Percentiles rank a stretch among this genome's conserved stretches.
Evolutionary conservation across 2,888 invertebrate species (phyloP).

Genomic region (Pomacea canaliculata): DNA sequence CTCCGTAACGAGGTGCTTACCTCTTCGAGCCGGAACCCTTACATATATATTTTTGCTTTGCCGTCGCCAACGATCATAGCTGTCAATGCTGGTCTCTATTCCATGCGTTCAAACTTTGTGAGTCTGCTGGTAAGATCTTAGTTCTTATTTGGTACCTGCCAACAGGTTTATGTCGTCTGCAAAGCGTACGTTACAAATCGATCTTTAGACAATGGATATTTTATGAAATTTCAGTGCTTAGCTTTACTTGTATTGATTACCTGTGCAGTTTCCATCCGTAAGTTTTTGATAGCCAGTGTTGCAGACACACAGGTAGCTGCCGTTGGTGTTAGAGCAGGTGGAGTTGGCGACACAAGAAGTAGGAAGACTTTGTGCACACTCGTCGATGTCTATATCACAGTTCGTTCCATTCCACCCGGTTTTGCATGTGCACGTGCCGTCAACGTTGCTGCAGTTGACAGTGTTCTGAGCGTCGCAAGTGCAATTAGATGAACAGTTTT

Average conservation of each 20-base stretch:
- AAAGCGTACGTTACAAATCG: background rate
- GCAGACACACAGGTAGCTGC: slow-evolving; percentile 14
- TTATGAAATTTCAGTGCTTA: too few species aligned
- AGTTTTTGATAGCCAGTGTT: background rate
- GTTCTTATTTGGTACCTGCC: background rate
- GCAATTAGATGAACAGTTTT: background rate
- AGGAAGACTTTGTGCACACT: background rate
- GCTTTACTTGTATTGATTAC: background rate
- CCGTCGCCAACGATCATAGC: too few species aligned
- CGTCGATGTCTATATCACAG: background rate
- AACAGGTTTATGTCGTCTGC: background rate
- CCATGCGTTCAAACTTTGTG: too few species aligned
- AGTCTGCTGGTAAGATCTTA: background rate
- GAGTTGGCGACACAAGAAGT: background rate
- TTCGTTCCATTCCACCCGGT: background rate
- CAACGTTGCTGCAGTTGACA: background rate
- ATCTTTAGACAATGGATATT: background rate
- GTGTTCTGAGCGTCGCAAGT: background rate
- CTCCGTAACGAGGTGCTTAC: too few species aligned
- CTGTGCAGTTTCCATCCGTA: background rate
- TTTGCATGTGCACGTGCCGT: background rate
- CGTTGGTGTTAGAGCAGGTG: background rate
- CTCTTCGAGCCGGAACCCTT: too few species aligned
- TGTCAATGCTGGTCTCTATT: too few species aligned
- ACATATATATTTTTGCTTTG: too few species aligned